Base-by-base conservation (phyloP, 2,113 vertebrate genomes). In the Pelecanus crispus region DNA sequence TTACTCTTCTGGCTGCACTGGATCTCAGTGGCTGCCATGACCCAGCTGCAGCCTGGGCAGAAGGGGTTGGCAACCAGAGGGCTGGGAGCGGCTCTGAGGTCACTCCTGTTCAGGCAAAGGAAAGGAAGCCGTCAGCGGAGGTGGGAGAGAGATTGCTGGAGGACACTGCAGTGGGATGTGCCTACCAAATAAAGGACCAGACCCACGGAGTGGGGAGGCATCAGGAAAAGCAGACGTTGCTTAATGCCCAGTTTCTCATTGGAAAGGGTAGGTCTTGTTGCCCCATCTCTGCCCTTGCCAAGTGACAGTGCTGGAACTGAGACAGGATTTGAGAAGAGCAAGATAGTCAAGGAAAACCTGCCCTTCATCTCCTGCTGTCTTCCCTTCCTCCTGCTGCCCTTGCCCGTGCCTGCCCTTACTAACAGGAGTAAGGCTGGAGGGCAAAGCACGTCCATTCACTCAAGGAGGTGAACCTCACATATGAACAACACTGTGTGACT, bases 391-490 rank as follows among this genome's bases (percentile, higher is more conserved):
- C 10, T 71, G 42, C 19, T 85, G 55, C 28, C 19, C 13, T 84
- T 62, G 40, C 15, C 38, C 31, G 28, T 45, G 14, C 29, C n/a
- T 88, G 38, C 26, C 26, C 26, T 94, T 10, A 1, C 8, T 56
- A 45, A 8, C 5, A 1, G 14, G 14, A 52, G 21, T 52, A 65
- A 86, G 63, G 18, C 58, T 81, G 50, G 25, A 68, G 17, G 31
- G 22, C 20, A 34, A 53, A 18, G 12, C 25, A 22, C 4, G 7
- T 58, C 32, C 13, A 3, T 26, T 82, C 31, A 6, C 21, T 56
- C 0, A 0, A 9, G 24, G 29, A 38, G 14, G 17, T 53, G 38
- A 82, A 38, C 47, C 11, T 68, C 8, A 18, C 10, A 0, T 34
- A 52, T 1, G 36, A 44, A 7, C 20, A 56, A 49, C 58, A 80